These are phyloP conservation scores for Camelus dromedarius DNA, from an alignment of 2,113 vertebrate species.

Conservation along the genomic window DNA sequence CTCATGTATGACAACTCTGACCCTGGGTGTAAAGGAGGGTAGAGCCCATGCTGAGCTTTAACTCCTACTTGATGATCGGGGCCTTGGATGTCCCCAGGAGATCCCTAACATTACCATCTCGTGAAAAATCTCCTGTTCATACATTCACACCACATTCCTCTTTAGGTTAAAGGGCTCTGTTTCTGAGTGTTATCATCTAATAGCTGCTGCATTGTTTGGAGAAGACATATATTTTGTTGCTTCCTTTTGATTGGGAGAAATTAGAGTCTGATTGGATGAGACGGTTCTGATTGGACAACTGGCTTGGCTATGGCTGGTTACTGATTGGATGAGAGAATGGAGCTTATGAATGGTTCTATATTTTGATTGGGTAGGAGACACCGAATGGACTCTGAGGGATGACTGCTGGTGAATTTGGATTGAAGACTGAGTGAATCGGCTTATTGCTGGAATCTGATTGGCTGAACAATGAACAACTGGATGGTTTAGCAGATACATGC, in stretches of 20 bases:
- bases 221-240: background rate
- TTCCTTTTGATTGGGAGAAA: slow-evolving; percentile 2
- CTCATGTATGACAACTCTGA: background rate
- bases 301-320: background rate
- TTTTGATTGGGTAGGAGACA: background rate
- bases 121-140: background rate
- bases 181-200: background rate
- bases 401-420: background rate
- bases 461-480: background rate
- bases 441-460: slow-evolving; percentile 27
- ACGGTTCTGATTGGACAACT: background rate
- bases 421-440: background rate
- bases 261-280: slow-evolving; percentile 11
- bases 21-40: background rate
- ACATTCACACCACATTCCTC: background rate
- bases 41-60: background rate
- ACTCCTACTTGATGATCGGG: background rate
- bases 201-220: background rate
- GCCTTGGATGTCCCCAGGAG: background rate
- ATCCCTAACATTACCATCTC: background rate
- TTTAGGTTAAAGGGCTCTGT: background rate
- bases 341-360: slow-evolving; percentile 24
- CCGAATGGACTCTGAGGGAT: background rate
- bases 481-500: background rate
- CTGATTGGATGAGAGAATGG: slow-evolving; percentile 36